Base-by-base conservation (phyloP, 2,113 vertebrate species). In the Phyllostomus discolor region DNA sequence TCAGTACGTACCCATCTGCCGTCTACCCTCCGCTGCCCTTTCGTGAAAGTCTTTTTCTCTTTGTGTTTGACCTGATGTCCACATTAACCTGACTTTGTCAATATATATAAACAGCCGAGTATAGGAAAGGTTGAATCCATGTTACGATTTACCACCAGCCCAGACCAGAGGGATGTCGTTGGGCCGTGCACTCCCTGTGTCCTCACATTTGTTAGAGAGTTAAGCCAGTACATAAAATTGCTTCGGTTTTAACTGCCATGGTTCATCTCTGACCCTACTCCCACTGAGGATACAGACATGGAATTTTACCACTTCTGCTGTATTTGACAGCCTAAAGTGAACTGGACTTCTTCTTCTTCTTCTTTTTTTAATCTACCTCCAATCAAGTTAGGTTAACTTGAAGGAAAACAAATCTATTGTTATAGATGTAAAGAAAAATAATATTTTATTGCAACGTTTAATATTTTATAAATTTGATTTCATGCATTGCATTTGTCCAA, bases 201-300 rank as follows among this genome's bases (percentile, higher is more conserved):
- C 41, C 15, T 76, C 75, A 88, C 33, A 69, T 96, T 95, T 95
- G 59, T 88, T 88, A 46, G 52, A 90, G 70, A 96, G 91, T 95
- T 91, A 90, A 70, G 84, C n/a, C 73, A n/a, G 46, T 81, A 81
- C 92, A 75, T 38, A 72, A 92, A 90, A 78, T 90, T 81, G 19
- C 3, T 90, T 95, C 54, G 15, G 43, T 95, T 90, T 97, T 92
- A 85, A 88, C 85, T 88, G 50, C 10, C 10, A 10, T 41, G 48
- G 6, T 64, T 88, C 78, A 57, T 90, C 76, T 88, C 64, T 97
- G 96, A 96, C 92, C 81, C 43, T 57, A 22, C 52, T 64, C 19
- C 91, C 38, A 75, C 10, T 20, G 52, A 91, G 66, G 35, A 92
- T 85, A 35, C 64, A 75, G 48, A 81, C 41, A 41, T 10, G 16